Conservation (phyloP, 2,797 vertebrate species). For the Cuniculus paca region DNA sequence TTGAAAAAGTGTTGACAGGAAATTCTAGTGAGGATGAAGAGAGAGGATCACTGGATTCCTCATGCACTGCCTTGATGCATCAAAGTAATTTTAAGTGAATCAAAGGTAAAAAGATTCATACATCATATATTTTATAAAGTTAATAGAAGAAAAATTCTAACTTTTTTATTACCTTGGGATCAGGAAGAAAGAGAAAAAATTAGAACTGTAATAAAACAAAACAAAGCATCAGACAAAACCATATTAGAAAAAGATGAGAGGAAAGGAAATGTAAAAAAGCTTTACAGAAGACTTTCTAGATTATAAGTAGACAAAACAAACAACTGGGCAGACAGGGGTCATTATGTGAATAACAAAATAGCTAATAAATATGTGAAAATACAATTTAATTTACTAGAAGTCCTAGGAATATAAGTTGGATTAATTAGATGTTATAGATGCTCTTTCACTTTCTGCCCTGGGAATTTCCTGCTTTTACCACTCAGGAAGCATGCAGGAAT, state of each 20-base stretch:
- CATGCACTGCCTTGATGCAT: neutral
- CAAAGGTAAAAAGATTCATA: neutral
- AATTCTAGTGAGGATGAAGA: neutral
- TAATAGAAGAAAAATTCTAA: neutral
- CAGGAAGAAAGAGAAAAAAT: neutral
- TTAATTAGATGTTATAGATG: no score
- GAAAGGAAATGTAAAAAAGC: neutral
- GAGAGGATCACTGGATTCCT: neutral
- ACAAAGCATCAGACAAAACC: neutral
- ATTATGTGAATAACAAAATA: neutral
- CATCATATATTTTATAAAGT: neutral
- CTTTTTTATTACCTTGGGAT: neutral
- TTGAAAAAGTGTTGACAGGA: neutral
- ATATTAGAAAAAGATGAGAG: neutral
- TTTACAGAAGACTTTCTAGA: neutral
- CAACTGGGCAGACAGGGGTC: neutral
- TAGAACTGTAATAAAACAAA: neutral
- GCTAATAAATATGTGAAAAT: neutral
- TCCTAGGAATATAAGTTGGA: neutral
- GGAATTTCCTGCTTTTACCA: neutral
- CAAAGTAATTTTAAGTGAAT: neutral
- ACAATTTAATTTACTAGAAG: neutral
- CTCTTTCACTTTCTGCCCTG: neutral
- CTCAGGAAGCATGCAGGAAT: accelerated
- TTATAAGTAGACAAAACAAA: neutral